Evolutionary conservation across 2,797 vertebrate species (phyloP).

Genomic region (Gymnocypris eckloni): DNA sequence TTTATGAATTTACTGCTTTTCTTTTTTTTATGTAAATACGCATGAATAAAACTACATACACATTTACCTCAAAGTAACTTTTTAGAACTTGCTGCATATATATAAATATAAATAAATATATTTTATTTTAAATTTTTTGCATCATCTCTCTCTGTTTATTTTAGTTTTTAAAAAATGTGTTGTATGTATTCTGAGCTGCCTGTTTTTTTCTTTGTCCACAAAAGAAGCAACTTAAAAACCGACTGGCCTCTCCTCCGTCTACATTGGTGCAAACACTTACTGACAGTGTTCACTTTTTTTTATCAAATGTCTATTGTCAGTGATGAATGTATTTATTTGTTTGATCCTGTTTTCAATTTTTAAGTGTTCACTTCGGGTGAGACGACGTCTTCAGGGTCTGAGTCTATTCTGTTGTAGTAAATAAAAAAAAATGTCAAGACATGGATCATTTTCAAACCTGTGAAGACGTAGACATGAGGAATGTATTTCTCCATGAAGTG

Average conservation of each 20-base stretch:
- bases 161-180: conserved; percentile 28
- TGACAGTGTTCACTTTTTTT: conserved; percentile 80
- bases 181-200: conserved; percentile 31
- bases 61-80: conserved; percentile 56
- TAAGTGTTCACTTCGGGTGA: conserved; percentile 71
- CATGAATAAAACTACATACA: conserved; percentile 52
- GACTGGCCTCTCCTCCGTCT: conserved; percentile 74
- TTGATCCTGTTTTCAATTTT: conserved; percentile 81
- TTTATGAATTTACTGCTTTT: conserved; percentile 55
- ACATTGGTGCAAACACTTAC: conserved; percentile 88
- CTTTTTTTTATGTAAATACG: conserved; percentile 46
- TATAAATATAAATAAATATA: conserved; percentile 50
- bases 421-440: conserved; percentile 63
- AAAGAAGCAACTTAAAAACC: conserved; percentile 48
- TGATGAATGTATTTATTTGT: conserved; percentile 95
- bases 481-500: conserved; percentile 62
- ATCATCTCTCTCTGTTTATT: conserved; percentile 20
- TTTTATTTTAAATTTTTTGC: conserved; percentile 35
- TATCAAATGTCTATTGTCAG: conserved; percentile 88
- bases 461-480: conserved; percentile 71
- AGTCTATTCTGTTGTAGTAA: conserved; percentile 60
- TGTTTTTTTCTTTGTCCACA: conserved; percentile 12
- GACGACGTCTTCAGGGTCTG: conserved; percentile 76
- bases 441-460: conserved; percentile 74
- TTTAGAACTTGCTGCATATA: conserved; percentile 55